phyloP scores from a whole-genome alignment of 2,888 invertebrate genomes.

The Congeria kusceri region DNA sequence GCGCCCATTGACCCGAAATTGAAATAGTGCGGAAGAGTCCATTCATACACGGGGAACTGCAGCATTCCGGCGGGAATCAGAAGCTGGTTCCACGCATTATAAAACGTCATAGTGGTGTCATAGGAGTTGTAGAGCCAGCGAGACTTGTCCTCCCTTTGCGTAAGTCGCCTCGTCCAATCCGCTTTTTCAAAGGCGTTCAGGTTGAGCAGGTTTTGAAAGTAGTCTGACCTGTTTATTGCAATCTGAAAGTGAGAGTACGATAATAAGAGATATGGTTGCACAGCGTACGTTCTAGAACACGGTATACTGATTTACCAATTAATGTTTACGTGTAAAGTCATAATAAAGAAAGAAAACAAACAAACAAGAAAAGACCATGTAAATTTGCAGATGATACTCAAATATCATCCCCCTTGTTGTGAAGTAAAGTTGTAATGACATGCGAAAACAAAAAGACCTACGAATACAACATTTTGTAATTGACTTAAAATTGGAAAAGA shows the following conservation, averaged over 20 bases:
- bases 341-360: no score
- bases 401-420: no score
- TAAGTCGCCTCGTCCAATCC: constrained; percentile 73
- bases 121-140: constrained; percentile 73
- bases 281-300: no score
- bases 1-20: constrained; percentile 82
- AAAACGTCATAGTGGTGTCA: constrained; percentile 68
- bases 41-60: constrained; percentile 80
- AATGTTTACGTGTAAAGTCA: no score
- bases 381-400: no score
- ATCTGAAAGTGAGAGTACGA: constrained; percentile 85
- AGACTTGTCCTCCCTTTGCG: constrained; percentile 61
- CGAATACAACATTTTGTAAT: no score
- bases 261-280: no score
- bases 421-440: no score
- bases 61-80: constrained; percentile 80
- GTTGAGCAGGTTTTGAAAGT: constrained; percentile 87
- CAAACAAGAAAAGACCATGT: no score
- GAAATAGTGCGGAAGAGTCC: constrained; percentile 74
- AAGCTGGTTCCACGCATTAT: constrained; percentile 79
- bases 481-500: no score
- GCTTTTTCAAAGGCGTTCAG: constrained; percentile 86
- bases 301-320: no score
- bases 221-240: constrained; percentile 86
- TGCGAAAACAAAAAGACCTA: no score